These are phyloP conservation scores for Fistularia tabacaria DNA, from an alignment of 2,797 vertebrate genomes.

Conservation along the genomic window DNA sequence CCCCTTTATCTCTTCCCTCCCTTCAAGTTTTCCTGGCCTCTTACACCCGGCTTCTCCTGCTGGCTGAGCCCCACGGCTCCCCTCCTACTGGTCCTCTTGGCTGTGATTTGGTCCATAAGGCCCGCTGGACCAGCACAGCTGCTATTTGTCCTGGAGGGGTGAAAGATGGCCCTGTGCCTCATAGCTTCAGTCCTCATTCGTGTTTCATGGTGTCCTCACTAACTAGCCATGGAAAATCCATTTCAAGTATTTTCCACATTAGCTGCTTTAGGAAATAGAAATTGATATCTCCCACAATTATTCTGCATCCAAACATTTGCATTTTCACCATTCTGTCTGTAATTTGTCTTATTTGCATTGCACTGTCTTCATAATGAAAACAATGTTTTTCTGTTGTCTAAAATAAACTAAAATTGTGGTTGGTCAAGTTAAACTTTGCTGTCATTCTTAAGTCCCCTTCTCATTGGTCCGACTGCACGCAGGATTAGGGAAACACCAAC, in stretches of 20 bases:
- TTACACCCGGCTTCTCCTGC: constrained; percentile 26
- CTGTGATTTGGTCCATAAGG: constrained; percentile 38
- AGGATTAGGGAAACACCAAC: constrained; percentile 20
- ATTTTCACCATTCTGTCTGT: constrained; percentile 13
- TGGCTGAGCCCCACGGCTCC: constrained; percentile 25
- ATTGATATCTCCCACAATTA: constrained; percentile 60
- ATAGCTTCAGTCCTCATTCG: constrained; percentile 17
- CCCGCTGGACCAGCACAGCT: constrained; percentile 28
- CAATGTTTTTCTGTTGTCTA: too few species aligned
- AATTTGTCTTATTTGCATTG: constrained; percentile 25
- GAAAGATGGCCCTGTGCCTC: constrained; percentile 33
- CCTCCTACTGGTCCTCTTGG: constrained; percentile 23
- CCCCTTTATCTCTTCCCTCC: constrained; percentile 20
- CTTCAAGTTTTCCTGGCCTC: constrained; percentile 47
- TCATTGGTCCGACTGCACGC: constrained; percentile 13
- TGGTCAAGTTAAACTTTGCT: too few species aligned
- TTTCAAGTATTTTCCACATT: constrained; percentile 72
- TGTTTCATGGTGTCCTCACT: constrained; percentile 49
- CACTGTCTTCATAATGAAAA: too few species aligned
- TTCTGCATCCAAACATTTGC: constrained; percentile 9
- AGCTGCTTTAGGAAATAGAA: constrained; percentile 62
- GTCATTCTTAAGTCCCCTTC: too few species aligned
- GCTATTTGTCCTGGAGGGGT: constrained; percentile 27
- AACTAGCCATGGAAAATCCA: constrained; percentile 62
- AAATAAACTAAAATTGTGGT: too few species aligned